phyloP scores from a whole-genome alignment of 2,113 vertebrate species.

The Microtus montanus region DNA sequence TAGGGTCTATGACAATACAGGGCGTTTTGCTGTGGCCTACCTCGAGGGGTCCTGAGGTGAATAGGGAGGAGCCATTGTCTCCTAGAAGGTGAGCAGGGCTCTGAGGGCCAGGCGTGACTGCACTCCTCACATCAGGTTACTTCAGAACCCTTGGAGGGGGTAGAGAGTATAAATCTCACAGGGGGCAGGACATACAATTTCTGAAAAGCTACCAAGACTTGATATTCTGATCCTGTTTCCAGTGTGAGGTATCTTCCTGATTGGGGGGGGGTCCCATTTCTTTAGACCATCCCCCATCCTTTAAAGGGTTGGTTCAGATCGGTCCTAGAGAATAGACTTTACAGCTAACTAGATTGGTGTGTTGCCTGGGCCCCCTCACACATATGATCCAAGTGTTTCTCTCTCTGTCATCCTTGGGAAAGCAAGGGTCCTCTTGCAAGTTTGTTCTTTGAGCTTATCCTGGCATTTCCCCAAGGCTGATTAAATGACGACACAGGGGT shows the following conservation, averaged over 20 bases:
- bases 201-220: not conserved
- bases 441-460: slow-evolving; percentile 41
- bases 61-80: too few relatives aligned
- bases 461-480: slow-evolving; percentile 32
- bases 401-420: not conserved
- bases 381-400: not conserved
- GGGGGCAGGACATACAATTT: not conserved
- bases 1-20: too few relatives aligned
- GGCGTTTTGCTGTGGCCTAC: too few relatives aligned
- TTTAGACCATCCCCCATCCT: not conserved
- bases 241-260: not conserved
- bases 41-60: too few relatives aligned
- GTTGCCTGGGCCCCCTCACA: not conserved
- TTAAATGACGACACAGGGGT: slow-evolving; percentile 25
- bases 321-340: not conserved
- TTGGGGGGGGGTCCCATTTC: not conserved
- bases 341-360: not conserved
- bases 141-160: too few relatives aligned
- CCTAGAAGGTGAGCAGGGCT: too few relatives aligned
- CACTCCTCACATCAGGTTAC: too few relatives aligned
- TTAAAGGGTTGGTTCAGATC: not conserved
- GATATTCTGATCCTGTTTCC: too few relatives aligned
- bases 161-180: too few relatives aligned
- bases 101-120: too few relatives aligned
- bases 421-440: not conserved